Conservation (phyloP, 2,113 vertebrate genomes). For the Pseudorectes ferrugineus region DNA sequence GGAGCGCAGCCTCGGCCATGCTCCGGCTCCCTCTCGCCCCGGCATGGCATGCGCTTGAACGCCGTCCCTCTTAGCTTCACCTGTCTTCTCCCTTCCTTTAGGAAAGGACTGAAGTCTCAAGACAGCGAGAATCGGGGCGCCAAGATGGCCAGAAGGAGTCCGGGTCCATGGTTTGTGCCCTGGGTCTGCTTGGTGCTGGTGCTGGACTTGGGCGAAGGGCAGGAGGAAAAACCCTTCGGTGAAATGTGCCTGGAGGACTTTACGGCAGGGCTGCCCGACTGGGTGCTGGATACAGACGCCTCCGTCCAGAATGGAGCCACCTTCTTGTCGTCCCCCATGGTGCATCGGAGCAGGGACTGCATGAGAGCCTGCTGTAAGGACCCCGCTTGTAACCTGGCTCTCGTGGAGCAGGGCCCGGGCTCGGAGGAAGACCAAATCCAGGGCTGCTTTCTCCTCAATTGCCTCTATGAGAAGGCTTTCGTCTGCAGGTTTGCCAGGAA, state of each 20-base stretch:
- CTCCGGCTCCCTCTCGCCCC: neutral
- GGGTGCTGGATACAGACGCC: constrained; percentile 83
- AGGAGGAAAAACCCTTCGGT: constrained; percentile 22
- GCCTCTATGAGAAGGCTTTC: constrained; percentile 85
- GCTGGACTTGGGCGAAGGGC: neutral
- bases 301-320: constrained; percentile 87
- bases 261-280: constrained; percentile 71
- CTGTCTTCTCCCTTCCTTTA: neutral
- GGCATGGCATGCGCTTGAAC: neutral
- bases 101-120: neutral
- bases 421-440: constrained; percentile 60
- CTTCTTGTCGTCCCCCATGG: constrained; percentile 77
- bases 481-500: constrained; percentile 86
- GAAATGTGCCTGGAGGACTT: constrained; percentile 74
- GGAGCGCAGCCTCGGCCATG: fast-evolving
- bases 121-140: neutral
- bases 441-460: constrained; percentile 88
- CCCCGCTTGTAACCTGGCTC: constrained; percentile 81
- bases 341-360: constrained; percentile 74
- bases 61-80: neutral
- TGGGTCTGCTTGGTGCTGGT: neutral
- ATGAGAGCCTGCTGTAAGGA: constrained; percentile 83
- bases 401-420: constrained; percentile 73
- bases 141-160: neutral
- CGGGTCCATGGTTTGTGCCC: neutral